These are phyloP conservation scores for Eurystomus glaucurus DNA, from an alignment of 2,797 vertebrate species.

Conservation along the genomic window DNA sequence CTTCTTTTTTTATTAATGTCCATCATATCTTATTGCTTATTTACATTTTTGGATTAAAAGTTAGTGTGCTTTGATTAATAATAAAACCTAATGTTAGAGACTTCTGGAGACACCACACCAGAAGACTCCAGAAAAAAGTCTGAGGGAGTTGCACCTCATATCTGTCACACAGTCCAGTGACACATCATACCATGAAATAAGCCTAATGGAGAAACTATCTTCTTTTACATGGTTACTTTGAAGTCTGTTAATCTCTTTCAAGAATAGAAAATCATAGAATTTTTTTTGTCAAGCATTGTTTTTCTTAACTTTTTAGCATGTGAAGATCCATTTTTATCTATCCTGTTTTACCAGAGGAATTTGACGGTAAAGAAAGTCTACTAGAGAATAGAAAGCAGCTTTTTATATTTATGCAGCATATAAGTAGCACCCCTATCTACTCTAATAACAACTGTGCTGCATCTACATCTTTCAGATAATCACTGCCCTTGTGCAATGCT, in stretches of 20 bases:
- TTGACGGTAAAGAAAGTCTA: background rate
- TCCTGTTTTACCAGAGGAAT: background rate
- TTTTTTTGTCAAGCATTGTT: background rate
- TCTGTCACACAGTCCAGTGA: background rate
- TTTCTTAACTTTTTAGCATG: background rate
- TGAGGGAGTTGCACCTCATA: background rate
- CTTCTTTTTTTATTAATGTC: background rate
- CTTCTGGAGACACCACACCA: background rate
- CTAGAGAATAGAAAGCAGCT: background rate
- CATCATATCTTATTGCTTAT: background rate
- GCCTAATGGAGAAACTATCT: background rate
- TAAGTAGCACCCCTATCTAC: background rate
- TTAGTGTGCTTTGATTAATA: background rate
- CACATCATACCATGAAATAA: background rate
- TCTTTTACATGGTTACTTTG: background rate
- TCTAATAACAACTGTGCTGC: background rate
- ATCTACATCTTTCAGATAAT: background rate
- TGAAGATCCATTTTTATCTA: background rate
- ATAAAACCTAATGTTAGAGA: background rate
- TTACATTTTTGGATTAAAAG: background rate
- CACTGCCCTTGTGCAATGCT: background rate
- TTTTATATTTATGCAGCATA: background rate
- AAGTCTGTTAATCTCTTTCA: background rate
- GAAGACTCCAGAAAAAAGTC: background rate
- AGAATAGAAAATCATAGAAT: background rate